Percentiles rank a stretch among this genome's conserved stretches.
phyloP scores from a whole-genome alignment of 2,888 invertebrate genomes.

The Ctena decussata region DNA sequence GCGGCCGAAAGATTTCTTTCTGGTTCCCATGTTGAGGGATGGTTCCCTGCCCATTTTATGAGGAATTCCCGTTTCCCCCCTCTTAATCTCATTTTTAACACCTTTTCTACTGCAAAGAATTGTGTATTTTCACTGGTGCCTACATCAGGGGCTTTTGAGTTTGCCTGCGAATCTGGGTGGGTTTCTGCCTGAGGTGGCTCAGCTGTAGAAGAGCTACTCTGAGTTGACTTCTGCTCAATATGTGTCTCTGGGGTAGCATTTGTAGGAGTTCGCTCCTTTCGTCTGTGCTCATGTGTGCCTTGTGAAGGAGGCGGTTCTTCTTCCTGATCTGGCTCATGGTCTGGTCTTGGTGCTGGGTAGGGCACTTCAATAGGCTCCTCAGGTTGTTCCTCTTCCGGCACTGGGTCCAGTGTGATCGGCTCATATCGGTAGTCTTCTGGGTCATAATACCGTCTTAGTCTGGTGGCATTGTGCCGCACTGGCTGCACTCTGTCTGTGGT shows the following conservation, averaged over 20 bases:
- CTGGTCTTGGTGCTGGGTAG: not conserved
- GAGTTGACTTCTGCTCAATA: no score
- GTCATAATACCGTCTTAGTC: conserved; percentile 18
- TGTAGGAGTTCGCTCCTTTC: no score
- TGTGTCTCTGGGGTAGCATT: no score
- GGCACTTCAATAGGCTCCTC: no score
- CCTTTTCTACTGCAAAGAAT: not conserved
- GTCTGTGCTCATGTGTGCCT: no score
- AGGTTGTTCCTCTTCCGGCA: not conserved
- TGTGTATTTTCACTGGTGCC: not conserved
- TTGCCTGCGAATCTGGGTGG: no score
- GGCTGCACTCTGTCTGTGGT: not conserved
- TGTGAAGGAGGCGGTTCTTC: not conserved
- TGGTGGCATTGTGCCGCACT: conserved; percentile 4
- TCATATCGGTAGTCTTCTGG: conserved; percentile 7
- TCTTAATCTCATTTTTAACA: not conserved
- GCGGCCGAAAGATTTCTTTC: not conserved
- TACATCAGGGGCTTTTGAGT: no score
- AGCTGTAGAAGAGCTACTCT: no score
- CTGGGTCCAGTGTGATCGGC: not conserved
- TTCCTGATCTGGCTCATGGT: not conserved
- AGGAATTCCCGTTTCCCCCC: not conserved
- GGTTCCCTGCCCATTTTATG: not conserved
- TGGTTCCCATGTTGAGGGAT: not conserved
- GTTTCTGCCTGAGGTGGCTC: no score